Percentiles rank a stretch among this genome's conserved stretches.
Evolutionary conservation across 2,113 vertebrate genomes (phyloP).

Genomic region (Oncorhynchus masou): DNA sequence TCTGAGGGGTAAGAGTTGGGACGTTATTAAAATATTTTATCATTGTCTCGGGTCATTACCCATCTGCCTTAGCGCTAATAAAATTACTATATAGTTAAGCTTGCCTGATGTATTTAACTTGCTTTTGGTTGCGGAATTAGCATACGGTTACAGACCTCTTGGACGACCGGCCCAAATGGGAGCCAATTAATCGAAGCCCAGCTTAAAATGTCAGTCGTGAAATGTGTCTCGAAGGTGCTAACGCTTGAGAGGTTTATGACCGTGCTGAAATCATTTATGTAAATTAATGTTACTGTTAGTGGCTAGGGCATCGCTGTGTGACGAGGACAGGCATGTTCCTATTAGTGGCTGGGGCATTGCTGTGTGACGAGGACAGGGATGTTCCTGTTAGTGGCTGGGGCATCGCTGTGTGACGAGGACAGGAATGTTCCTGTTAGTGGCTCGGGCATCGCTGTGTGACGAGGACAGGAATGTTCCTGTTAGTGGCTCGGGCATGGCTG

Average conservation of each 20-base stretch:
- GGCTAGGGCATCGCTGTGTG: constrained; percentile 22
- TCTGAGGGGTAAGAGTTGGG: constrained; percentile 17
- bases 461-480: constrained; percentile 20
- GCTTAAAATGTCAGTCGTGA: constrained; percentile 51
- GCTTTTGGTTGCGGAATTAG: constrained; percentile 49
- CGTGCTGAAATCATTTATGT: constrained; percentile 35
- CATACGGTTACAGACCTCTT: constrained; percentile 47
- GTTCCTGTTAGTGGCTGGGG: no score
- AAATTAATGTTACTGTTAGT: constrained; percentile 45
- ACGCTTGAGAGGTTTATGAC: constrained; percentile 42
- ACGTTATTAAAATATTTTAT: constrained; percentile 59
- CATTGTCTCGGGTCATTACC: constrained; percentile 61
- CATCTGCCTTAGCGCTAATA: constrained; percentile 63
- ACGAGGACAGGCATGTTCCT: not conserved
- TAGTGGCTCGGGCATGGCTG: constrained; percentile 45
- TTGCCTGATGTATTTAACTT: constrained; percentile 46
- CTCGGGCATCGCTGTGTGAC: no score
- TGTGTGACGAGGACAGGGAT: no score
- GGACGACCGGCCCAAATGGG: constrained; percentile 30
- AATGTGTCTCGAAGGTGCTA: constrained; percentile 22
- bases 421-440: no score
- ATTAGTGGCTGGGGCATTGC: no score
- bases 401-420: no score
- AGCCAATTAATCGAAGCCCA: constrained; percentile 39
- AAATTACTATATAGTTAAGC: constrained; percentile 50